Evolutionary conservation across 2,888 invertebrate species (phyloP).

Genomic region (Calephelis perditalis): DNA sequence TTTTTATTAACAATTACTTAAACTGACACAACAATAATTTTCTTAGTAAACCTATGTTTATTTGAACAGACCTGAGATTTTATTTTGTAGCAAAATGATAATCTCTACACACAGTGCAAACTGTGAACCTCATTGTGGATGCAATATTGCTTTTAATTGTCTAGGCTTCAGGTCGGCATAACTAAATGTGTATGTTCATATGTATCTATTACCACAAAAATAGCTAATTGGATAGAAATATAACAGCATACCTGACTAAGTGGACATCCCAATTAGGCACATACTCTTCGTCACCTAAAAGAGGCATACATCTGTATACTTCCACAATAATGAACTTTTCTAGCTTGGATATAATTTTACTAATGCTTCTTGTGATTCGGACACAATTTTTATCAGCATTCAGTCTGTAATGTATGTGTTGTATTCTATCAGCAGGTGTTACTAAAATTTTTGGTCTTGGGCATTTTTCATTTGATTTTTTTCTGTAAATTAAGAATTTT

Average conservation of each 20-base stretch:
- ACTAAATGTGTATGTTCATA: too few relatives aligned
- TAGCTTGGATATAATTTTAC: conserved; percentile 29
- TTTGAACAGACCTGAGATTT: too few relatives aligned
- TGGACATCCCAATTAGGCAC: conserved; percentile 59
- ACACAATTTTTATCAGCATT: conserved; percentile 24
- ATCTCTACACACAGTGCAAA: too few relatives aligned
- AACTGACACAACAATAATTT: too few relatives aligned
- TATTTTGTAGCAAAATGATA: too few relatives aligned
- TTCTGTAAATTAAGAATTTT: conserved; percentile 12
- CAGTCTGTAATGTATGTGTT: conserved; percentile 32
- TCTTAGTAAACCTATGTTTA: too few relatives aligned
- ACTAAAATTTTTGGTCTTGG: conserved; percentile 27
- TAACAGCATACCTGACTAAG: conserved; percentile 50
- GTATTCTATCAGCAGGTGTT: conserved; percentile 32
- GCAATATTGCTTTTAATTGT: too few relatives aligned
- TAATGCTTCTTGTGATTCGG: conserved; percentile 45
- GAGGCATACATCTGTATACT: conserved; percentile 60
- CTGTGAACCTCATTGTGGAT: too few relatives aligned
- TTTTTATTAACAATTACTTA: too few relatives aligned
- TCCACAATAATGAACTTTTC: conserved; percentile 49
- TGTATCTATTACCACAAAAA: too few relatives aligned
- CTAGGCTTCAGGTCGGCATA: too few relatives aligned
- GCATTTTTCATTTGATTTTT: conserved; percentile 3
- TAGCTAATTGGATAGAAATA: conserved; percentile 33
- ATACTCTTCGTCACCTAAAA: conserved; percentile 53